A percentile compares a stretch with the other conserved stretches of the same genome.
phyloP scores from a whole-genome alignment of 2,113 vertebrate species.

The Saccopteryx bilineata region DNA sequence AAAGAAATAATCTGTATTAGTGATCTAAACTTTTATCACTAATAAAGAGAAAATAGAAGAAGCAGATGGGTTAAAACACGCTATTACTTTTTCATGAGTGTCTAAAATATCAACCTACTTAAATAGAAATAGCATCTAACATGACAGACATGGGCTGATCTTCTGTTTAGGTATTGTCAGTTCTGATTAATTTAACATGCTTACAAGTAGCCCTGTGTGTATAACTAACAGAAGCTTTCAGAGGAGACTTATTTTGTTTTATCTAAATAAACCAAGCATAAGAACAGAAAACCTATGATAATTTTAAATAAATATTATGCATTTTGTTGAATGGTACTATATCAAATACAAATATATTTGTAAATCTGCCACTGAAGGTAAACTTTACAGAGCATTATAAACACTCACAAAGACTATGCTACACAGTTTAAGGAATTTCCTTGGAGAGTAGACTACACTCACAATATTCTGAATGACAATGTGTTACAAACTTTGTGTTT shows the following conservation, averaged over 20 bases:
- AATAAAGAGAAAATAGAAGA: conserved; percentile 41
- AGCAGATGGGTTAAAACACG: conserved; percentile 64
- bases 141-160: conserved; percentile 43
- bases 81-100: conserved; percentile 72
- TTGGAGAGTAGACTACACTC: neutral
- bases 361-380: neutral
- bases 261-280: neutral
- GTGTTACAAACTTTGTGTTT: neutral
- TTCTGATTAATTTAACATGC: conserved; percentile 59
- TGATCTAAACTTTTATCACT: conserved; percentile 18
- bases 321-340: neutral
- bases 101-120: conserved; percentile 52
- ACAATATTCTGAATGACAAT: neutral
- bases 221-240: conserved; percentile 48
- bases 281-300: neutral
- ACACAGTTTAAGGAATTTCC: neutral
- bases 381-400: neutral
- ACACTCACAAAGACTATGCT: neutral
- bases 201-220: neutral
- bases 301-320: conserved; percentile 26
- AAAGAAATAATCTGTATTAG: conserved; percentile 14
- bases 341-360: neutral
- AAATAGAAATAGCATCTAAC: conserved; percentile 40
- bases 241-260: conserved; percentile 25
- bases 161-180: conserved; percentile 30